Conservation (phyloP, 2,888 invertebrate genomes). For the Drosophila aldrichi region DNA sequence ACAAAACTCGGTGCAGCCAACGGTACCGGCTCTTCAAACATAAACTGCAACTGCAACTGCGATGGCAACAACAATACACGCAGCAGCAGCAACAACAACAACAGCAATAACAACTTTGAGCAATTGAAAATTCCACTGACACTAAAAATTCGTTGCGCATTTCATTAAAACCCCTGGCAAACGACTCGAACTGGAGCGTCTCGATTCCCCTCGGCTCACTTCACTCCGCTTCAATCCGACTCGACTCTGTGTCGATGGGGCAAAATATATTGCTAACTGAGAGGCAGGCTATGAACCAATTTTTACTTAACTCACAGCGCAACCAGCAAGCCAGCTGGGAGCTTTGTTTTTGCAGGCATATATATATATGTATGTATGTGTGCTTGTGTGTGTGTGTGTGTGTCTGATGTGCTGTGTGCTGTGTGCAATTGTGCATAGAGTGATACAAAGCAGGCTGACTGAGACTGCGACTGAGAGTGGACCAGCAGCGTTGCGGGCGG, state of each 20-base stretch:
- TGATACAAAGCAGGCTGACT: constrained; percentile 63
- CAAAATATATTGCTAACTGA: constrained; percentile 71
- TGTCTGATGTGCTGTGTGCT: constrained; percentile 65
- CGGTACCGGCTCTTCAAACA: constrained; percentile 52
- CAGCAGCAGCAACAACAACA: constrained; percentile 29
- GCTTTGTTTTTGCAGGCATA: constrained; percentile 60
- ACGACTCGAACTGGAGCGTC: constrained; percentile 56
- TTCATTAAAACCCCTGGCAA: constrained; percentile 69
- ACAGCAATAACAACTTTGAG: constrained; percentile 52
- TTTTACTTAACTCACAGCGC: constrained; percentile 71
- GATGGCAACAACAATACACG: constrained; percentile 24
- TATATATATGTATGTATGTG: constrained; percentile 42
- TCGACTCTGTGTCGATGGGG: constrained; percentile 59
- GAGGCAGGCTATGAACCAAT: constrained; percentile 71
- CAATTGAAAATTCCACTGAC: constrained; percentile 78
- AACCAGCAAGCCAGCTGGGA: constrained; percentile 31
- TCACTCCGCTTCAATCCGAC: constrained; percentile 14
- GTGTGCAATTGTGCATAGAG: constrained; percentile 78
- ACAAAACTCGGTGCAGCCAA: constrained; percentile 32
- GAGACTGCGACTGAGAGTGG: constrained; percentile 24
- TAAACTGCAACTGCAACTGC: constrained; percentile 52
- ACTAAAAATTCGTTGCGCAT: constrained; percentile 78
- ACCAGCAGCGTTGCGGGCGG: neutral
- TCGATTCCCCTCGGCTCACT: constrained; percentile 12
- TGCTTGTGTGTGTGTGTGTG: constrained; percentile 49